Base-by-base conservation (phyloP, 2,797 vertebrate species). In the Mus caroli region DNA sequence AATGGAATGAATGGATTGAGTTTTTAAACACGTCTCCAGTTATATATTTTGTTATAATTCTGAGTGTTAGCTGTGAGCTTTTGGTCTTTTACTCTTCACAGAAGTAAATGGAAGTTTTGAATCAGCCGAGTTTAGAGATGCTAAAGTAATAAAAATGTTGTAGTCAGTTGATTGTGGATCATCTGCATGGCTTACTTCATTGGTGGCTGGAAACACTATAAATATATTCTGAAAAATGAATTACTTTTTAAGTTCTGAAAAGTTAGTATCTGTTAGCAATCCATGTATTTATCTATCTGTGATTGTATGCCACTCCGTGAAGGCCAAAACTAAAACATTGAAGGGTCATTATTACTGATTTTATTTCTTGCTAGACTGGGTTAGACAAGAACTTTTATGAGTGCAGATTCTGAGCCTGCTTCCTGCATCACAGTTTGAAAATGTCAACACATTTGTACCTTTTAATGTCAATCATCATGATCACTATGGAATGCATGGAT, bases 111-210 rank as follows among this genome's bases (percentile, higher is more conserved):
- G 28, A 86, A 83, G 62, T 84, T 97, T 91, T 37, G 50, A 91
- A 94, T 88, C 22, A 54, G 14, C 76, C 85, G 78, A 84, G 13
- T 15, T 85, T 93, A 62, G 40, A 5, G 28, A 62, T 89, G 4
- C 17, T 91, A 78, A 94, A 60, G 56, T 84, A 94, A 73, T 75
- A 86, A 64, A 80, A 82, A 89, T 97, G 85, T 87, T 73, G 26
- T n/a, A 95, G 37, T 96, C 79, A 71, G 69, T 90, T 85, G 91
- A 31, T 86, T 94, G 54, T 28, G 19, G 7, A 17, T 86, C 90
- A 87, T 79, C 83, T 94, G 5, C 22, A 90, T 86, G 75, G 13
- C 34, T 85, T 26, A 87, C 34, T 91, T 83, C 8, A 31, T 89
- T 75, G 52, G 80, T 84, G 6, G 0, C 4, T 95, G 6, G 94